Conservation (phyloP, 2,797 vertebrate species). For the Propithecus deckenii region DNA sequence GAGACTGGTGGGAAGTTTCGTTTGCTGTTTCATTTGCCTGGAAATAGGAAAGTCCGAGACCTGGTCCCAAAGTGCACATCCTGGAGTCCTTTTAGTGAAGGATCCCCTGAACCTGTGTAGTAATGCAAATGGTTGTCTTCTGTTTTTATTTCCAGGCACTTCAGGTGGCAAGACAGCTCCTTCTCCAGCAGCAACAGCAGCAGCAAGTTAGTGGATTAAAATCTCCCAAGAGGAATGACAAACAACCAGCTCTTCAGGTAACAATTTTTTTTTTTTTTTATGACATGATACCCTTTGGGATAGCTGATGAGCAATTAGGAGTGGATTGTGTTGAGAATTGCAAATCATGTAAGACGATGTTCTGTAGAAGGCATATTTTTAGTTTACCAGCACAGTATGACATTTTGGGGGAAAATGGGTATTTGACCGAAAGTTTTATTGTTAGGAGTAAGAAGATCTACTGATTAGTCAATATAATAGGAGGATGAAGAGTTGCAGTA, state of each 20-base stretch:
- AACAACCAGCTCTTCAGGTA: constrained; percentile 95
- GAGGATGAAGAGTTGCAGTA: not conserved
- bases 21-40: constrained; percentile 8
- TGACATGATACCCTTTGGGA: not conserved
- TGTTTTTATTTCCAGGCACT: constrained; percentile 89
- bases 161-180: constrained; percentile 96
- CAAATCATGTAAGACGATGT: not conserved
- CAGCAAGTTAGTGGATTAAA: constrained; percentile 91
- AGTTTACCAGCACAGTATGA: not conserved
- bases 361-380: not conserved
- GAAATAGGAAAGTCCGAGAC: not conserved
- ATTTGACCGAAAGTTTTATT: not conserved
- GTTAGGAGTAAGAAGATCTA: not conserved
- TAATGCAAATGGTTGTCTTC: constrained; percentile 69
- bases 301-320: not conserved
- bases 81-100: not conserved
- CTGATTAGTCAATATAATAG: not conserved
- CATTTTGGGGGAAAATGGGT: not conserved
- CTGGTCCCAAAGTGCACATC: not conserved
- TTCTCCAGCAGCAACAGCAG: constrained; percentile 94
- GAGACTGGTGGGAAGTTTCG: not conserved
- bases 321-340: not conserved
- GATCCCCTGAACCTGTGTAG: not conserved
- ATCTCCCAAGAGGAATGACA: constrained; percentile 95
- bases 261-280: not conserved